phyloP scores from a whole-genome alignment of 2,888 invertebrate species.

The Ormyrus nitidulus region DNA sequence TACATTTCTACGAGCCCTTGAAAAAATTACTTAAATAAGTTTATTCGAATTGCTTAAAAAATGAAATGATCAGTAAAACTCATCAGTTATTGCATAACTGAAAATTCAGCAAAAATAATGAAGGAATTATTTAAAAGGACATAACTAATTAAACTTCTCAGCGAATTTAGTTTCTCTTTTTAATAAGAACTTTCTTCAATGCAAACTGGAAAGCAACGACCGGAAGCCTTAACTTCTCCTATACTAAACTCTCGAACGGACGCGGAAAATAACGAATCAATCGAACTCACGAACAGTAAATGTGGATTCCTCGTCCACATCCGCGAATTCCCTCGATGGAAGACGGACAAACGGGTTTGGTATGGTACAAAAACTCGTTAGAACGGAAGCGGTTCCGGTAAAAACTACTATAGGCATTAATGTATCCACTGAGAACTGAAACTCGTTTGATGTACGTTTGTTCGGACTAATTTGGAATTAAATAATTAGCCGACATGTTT shows the following conservation, averaged over 20 bases:
- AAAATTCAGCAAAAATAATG: too few species aligned
- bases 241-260: constrained; percentile 9
- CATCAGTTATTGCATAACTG: too few species aligned
- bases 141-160: too few species aligned
- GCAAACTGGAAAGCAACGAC: constrained; percentile 15
- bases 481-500: too few species aligned
- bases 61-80: too few species aligned
- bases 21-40: too few species aligned
- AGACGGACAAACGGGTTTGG: constrained; percentile 10
- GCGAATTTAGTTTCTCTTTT: neutral
- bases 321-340: constrained; percentile 12
- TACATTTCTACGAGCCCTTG: too few species aligned
- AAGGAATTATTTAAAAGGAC: too few species aligned
- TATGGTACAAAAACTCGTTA: constrained; percentile 27
- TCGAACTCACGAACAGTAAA: constrained; percentile 16
- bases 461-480: too few species aligned
- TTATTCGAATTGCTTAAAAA: too few species aligned
- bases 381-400: neutral
- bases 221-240: constrained; percentile 4
- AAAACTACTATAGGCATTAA: neutral
- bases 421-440: too few species aligned
- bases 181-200: neutral
- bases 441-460: too few species aligned
- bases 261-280: constrained; percentile 25
- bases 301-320: constrained; percentile 9